Evolutionary conservation across 2,888 invertebrate species (phyloP), one percentile per base, ranked within the genome.

Genomic region (Epinotia ramella): DNA sequence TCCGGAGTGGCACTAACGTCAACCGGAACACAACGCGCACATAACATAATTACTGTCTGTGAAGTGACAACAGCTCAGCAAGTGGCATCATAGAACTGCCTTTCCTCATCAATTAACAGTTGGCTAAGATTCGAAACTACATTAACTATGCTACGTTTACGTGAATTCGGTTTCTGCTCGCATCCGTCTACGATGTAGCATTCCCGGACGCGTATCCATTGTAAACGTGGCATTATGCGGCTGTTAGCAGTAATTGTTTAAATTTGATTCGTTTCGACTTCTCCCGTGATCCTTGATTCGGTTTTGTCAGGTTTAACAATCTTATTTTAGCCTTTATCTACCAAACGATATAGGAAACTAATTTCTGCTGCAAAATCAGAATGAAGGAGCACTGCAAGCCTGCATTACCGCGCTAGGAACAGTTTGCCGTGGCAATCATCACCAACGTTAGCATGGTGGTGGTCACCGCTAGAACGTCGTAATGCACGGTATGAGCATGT

Each of bases 401-500:
- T 40, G 73, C 60, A 53, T 46, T 60, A 28, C 24, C 49, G 64
- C 72, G 60, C 73, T 60, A 67, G 46, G 12, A 49, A 59, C 44
- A 56, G 40, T 20, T 33, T 56, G 18, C 65, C 24, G 53, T 16
- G 49, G n/a, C 28, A 40, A 40, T 40, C 40, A 11, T 20, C 53
- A 63, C 63, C 72, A 40, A 13, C 68, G 33, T 56, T 69, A 60
- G 69, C 59, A 59, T 46, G 11, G 44, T 13, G 44, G 60, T 11
- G 57, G 49, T 57, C 20, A 20, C 66, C 73, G 60, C 73, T 73
- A 59, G 65, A n/a, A 63, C 59, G 4, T 18, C 65, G 49, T 33
- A 70, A 59, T 60, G 73, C 73, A 73, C 73, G 73, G 73, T 65
- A 73, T 24, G 73, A 66, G 73, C 73, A 73, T 73, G 73, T 60